phyloP scores from a whole-genome alignment of 37 sponge, comb jelly and placozoan species.

The Crambe crambe region DNA sequence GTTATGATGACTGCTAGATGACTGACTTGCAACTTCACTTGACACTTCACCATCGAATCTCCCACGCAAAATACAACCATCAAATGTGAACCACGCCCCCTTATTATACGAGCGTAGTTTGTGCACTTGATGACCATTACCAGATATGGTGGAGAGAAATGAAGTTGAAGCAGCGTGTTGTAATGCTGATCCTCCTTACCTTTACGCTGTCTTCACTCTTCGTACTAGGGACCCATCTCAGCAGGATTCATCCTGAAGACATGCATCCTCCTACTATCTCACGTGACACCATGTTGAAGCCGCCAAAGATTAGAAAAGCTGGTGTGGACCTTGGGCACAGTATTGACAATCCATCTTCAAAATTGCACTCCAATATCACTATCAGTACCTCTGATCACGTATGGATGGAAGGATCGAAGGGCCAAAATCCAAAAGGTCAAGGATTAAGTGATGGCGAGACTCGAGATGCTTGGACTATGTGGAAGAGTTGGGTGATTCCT shows the following conservation, averaged over 20 bases:
- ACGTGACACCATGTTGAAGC: not conserved
- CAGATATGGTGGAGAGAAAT: slow-evolving; percentile 8
- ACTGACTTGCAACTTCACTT: no score
- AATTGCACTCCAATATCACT: not conserved
- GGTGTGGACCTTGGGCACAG: not conserved
- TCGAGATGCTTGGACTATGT: slow-evolving; percentile 61
- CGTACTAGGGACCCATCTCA: not conserved
- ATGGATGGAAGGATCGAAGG: not conserved
- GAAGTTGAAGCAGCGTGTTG: slow-evolving; percentile 50
- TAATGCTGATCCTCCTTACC: not conserved
- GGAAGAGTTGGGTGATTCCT: slow-evolving; percentile 64
- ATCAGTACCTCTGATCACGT: not conserved
- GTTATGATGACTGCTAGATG: no score
- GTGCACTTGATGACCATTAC: not conserved
- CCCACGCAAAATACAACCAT: slow-evolving; percentile 16
- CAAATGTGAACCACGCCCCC: slow-evolving; percentile 18
- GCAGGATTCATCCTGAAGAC: not conserved
- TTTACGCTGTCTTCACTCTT: slow-evolving; percentile 9
- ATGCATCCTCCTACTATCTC: not conserved
- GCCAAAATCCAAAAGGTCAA: not conserved
- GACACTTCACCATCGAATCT: no score
- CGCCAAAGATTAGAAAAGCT: not conserved
- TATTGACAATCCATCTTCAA: not conserved
- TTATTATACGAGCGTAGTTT: not conserved
- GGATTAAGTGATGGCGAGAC: not conserved